Percentiles rank a stretch among this genome's conserved stretches.
Conservation (phyloP, 2,797 vertebrate genomes). For the Lagorchestes hirsutus region DNA sequence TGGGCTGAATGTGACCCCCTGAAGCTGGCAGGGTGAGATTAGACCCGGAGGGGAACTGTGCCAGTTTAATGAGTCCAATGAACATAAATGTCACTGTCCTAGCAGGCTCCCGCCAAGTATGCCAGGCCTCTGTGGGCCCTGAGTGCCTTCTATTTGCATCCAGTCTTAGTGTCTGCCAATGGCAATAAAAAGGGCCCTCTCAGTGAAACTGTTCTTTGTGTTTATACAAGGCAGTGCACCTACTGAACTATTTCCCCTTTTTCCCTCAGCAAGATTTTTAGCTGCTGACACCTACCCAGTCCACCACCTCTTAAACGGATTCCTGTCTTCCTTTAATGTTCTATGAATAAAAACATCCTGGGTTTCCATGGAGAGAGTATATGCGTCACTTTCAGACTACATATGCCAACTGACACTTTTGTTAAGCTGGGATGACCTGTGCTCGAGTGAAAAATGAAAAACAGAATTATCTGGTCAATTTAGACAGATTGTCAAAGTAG, state of each 20-base stretch:
- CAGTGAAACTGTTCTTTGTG: not conserved
- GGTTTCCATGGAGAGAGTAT: not conserved
- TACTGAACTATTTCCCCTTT: not conserved
- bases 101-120: not conserved
- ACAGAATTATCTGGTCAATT: not conserved
- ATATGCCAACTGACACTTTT: not conserved
- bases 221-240: not conserved
- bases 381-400: not conserved
- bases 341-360: not conserved
- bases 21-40: conserved; percentile 24
- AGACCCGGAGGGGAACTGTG: conserved; percentile 47
- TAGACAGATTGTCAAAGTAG: not conserved
- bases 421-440: not conserved
- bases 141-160: not conserved
- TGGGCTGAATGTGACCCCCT: conserved; percentile 15
- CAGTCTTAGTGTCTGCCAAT: not conserved
- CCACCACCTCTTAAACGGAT: too few species aligned
- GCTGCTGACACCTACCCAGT: fast-evolving
- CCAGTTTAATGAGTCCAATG: not conserved
- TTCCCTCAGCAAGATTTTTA: not conserved
- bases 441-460: not conserved
- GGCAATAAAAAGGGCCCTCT: not conserved
- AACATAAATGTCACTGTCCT: not conserved
- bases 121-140: conserved; percentile 52
- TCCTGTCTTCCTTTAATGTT: not conserved